phyloP scores from a whole-genome alignment of 2,797 vertebrate species.

The Eulemur albifrons region DNA sequence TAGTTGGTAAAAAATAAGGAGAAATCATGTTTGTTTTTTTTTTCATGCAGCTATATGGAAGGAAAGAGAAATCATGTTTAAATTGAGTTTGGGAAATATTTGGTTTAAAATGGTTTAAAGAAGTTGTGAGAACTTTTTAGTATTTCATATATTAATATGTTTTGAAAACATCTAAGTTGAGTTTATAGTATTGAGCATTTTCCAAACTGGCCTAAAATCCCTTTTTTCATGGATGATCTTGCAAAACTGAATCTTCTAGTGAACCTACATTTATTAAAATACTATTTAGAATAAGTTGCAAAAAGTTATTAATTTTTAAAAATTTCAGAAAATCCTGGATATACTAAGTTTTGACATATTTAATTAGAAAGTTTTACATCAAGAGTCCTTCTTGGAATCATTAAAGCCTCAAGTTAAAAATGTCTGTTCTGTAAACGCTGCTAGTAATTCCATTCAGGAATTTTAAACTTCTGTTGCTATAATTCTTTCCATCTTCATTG shows the following conservation, averaged over 20 bases:
- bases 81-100: not conserved
- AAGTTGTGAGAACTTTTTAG: not conserved
- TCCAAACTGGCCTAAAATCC: not conserved
- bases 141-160: not conserved
- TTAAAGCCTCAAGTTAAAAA: not conserved
- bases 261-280: not conserved
- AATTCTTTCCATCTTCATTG: conserved; percentile 24
- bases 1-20: not conserved
- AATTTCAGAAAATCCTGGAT: not conserved
- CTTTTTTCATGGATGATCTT: not conserved
- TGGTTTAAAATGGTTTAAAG: not conserved
- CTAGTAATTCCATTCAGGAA: not conserved
- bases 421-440: not conserved
- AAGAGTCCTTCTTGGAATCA: not conserved
- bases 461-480: not conserved
- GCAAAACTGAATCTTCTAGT: not conserved
- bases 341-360: not conserved
- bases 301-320: conserved; percentile 4
- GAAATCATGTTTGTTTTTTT: not conserved
- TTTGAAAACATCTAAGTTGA: not conserved
- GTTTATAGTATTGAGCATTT: conserved; percentile 13
- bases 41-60: not conserved
- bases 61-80: not conserved
- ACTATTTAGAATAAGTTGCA: not conserved
- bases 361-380: not conserved